Evolutionary conservation across 2,113 vertebrate genomes (phyloP), one percentile per base, ranked within the genome.

Genomic region (Pelecanoides urinatrix): DNA sequence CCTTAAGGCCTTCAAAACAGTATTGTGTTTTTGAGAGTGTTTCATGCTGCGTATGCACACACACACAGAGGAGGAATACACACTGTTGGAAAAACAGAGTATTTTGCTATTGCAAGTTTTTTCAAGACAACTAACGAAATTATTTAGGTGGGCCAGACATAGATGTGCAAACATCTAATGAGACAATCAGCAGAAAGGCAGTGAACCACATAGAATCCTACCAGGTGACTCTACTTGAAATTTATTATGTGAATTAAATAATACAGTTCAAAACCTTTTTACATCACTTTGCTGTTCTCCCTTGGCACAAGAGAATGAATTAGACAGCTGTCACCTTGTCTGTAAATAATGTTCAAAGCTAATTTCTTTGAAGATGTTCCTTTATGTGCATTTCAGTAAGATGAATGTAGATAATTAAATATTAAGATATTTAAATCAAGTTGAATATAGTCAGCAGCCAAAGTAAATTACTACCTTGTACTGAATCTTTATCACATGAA

Each of bases 311-410:
- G 76, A 71, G 55, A 88, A 95, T 88, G 87, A 96, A 96, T 97
- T 89, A 93, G 88, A 95, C 88, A 97, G 95, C 93, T 96, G 96
- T 95, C 93, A 97, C 90, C 82, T 93, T 92, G 61, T 92, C 92
- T 91, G 90, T 90, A 96, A 97, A 97, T 97, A 97, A 97, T 96
- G 94, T 94, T 96, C 95, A 97, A 96, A 95, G 84, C 49, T 94
- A 81, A 94, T 96, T 93, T 94, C 83, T 95, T 87, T 92, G 92
- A 97, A 94, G 95, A 94, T 88, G 53, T 91, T 93, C 77, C 88
- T 93, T 92, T 94, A 90, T 92, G 58, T 89, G 82, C 30, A 38
- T 91, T 96, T 96, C 92, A 91, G 75, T 79, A 80, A 94, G 86
- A 94, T 2, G 55, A 94, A 93, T 94, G 65, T 73, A 93, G 90